Evolutionary conservation across 1,140 invertebrate species (phyloP).

Genomic region (Lepidostoma basale): DNA sequence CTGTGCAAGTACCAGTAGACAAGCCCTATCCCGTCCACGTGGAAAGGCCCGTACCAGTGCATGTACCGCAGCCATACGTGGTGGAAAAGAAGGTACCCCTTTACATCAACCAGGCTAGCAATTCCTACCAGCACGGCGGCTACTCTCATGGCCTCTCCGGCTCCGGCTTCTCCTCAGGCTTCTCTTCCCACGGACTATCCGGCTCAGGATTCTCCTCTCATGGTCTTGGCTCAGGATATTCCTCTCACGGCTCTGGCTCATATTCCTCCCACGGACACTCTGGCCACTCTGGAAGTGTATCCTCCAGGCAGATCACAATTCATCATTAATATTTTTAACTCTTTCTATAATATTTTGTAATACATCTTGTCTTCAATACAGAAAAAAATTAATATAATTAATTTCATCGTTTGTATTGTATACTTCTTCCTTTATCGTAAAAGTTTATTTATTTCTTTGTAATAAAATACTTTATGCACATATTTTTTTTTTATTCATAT

Average conservation of each 20-base stretch:
- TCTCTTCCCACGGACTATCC: background rate
- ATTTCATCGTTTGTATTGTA: too few species aligned
- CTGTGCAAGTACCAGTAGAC: conserved; percentile 47
- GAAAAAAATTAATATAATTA: too few species aligned
- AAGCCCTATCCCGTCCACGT: conserved; percentile 50
- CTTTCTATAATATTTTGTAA: background rate
- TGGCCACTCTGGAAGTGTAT: background rate
- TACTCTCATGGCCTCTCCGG: background rate
- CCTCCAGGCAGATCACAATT: background rate
- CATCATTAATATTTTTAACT: background rate
- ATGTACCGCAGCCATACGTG: conserved; percentile 59
- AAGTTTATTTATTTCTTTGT: too few species aligned
- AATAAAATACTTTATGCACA: too few species aligned
- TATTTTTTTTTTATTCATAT: too few species aligned
- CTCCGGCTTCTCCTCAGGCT: background rate
- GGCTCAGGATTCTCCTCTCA: background rate
- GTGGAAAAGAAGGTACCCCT: conserved; percentile 56
- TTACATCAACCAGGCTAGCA: conserved; percentile 18
- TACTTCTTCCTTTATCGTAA: too few species aligned
- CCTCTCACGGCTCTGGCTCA: conserved; percentile 1
- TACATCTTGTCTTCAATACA: too few species aligned
- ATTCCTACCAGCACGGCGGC: background rate
- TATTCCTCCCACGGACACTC: conserved; percentile 11
- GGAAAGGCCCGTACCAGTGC: conserved; percentile 52
- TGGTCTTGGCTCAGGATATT: background rate